Conservation (phyloP, 1,140 invertebrate genomes). For the Piezodorus guildinii region DNA sequence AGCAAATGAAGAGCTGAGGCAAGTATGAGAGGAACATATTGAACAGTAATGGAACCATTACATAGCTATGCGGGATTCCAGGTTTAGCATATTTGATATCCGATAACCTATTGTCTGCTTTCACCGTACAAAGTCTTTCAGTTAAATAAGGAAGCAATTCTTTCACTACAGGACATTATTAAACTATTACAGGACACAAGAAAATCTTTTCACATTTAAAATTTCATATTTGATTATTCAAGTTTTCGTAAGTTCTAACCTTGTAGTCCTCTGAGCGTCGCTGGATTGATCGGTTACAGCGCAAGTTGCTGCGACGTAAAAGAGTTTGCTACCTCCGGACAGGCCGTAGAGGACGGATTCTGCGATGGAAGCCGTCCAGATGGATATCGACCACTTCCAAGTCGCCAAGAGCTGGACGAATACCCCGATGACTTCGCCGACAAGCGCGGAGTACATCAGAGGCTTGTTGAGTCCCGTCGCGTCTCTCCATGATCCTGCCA, state of each 20-base stretch:
- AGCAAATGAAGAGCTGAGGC: too few species aligned
- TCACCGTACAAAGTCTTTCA: too few species aligned
- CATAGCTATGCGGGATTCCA: too few species aligned
- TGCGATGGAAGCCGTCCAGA: background rate
- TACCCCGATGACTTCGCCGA: background rate
- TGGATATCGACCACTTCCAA: background rate
- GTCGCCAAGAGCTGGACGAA: background rate
- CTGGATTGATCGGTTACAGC: background rate
- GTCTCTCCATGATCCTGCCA: background rate
- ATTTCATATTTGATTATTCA: too few species aligned
- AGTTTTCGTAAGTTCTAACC: background rate
- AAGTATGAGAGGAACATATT: too few species aligned
- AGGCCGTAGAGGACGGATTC: background rate
- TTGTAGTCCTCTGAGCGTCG: background rate
- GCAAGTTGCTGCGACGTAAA: background rate
- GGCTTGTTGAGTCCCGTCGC: background rate
- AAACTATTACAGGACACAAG: too few species aligned
- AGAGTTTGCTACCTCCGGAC: background rate
- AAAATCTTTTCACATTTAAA: too few species aligned
- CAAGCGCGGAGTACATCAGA: background rate
- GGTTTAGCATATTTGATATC: too few species aligned
- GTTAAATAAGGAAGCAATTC: too few species aligned
- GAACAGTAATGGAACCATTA: too few species aligned
- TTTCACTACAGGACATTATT: too few species aligned
- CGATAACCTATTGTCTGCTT: too few species aligned